Percentiles rank a stretch among this genome's conserved stretches.
Conservation (phyloP, 2,797 vertebrate species). For the Balearica regulorum region DNA sequence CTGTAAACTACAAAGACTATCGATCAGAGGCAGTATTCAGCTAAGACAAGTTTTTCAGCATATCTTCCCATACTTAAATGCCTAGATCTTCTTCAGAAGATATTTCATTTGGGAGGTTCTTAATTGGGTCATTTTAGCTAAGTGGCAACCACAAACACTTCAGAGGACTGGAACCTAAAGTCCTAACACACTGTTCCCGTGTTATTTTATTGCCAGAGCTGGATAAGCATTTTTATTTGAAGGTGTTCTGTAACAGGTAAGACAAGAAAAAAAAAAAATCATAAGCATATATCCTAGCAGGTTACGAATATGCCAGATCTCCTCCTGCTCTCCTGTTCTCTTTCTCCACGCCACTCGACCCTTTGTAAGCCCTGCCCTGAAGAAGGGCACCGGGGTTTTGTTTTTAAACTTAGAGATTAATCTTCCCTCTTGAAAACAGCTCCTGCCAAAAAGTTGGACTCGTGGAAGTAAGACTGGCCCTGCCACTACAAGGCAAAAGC, state of each 20-base stretch:
- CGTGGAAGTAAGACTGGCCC: not conserved
- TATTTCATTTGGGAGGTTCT: constrained; percentile 5
- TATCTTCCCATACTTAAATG: constrained; percentile 27
- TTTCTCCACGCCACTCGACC: not conserved
- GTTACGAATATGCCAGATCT: not conserved
- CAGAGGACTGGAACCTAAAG: not conserved
- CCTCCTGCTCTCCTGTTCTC: not conserved
- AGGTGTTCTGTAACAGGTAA: not conserved
- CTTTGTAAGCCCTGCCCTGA: not conserved
- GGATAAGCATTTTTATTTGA: not conserved
- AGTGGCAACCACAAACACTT: not conserved
- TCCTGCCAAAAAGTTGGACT: not conserved
- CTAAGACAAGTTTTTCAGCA: constrained; percentile 40
- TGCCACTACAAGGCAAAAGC: not conserved
- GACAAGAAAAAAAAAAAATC: not conserved
- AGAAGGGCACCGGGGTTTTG: not conserved
- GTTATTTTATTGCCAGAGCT: not conserved
- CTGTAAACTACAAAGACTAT: constrained; percentile 55
- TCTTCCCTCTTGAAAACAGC: not conserved
- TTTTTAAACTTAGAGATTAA: not conserved
- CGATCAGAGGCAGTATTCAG: constrained; percentile 40
- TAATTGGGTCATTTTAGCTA: constrained; percentile 3
- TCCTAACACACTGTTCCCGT: not conserved
- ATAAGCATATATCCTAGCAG: not conserved
- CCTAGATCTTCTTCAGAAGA: not conserved